Evolutionary conservation across 2,113 vertebrate genomes (phyloP).

Genomic region (Nannobrachium achirus): DNA sequence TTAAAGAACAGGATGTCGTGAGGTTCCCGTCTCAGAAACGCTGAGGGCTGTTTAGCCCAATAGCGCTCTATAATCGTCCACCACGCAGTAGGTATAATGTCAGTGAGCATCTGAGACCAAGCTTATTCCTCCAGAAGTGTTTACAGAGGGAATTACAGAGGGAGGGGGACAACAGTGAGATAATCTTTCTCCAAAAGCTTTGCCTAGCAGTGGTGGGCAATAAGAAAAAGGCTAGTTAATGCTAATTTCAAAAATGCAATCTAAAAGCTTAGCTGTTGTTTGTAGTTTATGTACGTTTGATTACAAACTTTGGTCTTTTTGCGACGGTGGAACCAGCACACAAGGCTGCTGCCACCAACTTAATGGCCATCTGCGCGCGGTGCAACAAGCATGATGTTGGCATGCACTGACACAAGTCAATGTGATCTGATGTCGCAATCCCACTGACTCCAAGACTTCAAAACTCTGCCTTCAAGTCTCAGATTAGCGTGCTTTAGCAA

Average conservation of each 20-base stretch:
- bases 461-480: conserved; percentile 52
- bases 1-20: conserved; percentile 56
- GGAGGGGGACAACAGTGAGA: conserved; percentile 58
- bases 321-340: conserved; percentile 32
- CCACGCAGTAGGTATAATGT: conserved; percentile 73
- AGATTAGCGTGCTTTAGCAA: conserved; percentile 66
- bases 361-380: conserved; percentile 12
- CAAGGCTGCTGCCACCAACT: conserved; percentile 6
- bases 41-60: conserved; percentile 64
- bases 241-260: conserved; percentile 43
- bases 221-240: conserved; percentile 23
- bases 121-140: conserved; percentile 70
- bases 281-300: conserved; percentile 15
- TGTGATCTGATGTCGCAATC: conserved; percentile 63
- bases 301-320: conserved; percentile 27
- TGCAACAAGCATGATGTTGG: not conserved
- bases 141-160: conserved; percentile 76
- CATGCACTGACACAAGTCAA: not conserved
- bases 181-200: conserved; percentile 68
- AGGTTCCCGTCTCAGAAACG: conserved; percentile 51
- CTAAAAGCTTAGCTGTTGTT: conserved; percentile 38
- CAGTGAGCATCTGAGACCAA: conserved; percentile 67
- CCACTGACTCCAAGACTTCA: conserved; percentile 53
- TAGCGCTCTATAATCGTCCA: conserved; percentile 67
- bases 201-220: conserved; percentile 27